These are phyloP conservation scores for Antechinus stuartii DNA, from an alignment of 2,113 vertebrate genomes.

Conservation along the genomic window DNA sequence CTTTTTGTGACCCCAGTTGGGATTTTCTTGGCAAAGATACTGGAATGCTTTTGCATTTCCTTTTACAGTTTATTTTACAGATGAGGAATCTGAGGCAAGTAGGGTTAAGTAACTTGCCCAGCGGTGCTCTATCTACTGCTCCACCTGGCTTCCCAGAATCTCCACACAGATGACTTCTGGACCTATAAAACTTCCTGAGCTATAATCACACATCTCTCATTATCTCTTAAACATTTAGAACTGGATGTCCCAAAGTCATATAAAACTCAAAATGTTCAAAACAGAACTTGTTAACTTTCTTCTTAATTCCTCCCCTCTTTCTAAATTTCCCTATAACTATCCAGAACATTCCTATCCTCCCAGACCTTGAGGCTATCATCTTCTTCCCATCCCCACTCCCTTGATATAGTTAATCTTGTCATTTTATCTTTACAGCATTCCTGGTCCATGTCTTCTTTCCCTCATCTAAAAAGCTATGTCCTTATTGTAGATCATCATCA, in stretches of 20 bases:
- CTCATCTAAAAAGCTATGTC: background rate
- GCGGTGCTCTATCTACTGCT: background rate
- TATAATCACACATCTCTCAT: background rate
- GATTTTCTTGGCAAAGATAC: background rate
- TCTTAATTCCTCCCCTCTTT: background rate
- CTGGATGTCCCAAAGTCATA: background rate
- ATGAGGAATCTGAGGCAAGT: background rate
- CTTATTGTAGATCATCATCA: background rate
- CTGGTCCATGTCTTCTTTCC: background rate
- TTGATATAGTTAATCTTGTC: background rate
- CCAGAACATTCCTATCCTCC: background rate
- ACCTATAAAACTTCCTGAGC: background rate
- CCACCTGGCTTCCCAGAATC: background rate
- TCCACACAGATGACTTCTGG: background rate
- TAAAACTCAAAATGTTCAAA: background rate
- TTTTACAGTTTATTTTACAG: background rate
- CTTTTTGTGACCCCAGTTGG: background rate
- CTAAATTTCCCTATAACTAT: background rate
- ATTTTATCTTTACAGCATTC: background rate
- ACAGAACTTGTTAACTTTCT: background rate
- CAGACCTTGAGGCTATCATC: background rate
- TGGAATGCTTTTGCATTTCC: background rate
- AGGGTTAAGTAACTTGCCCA: background rate
- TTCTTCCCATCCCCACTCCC: background rate
- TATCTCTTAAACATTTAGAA: background rate